phyloP scores from a whole-genome alignment of 2,113 vertebrate genomes.

The Lutjanus erythropterus region DNA sequence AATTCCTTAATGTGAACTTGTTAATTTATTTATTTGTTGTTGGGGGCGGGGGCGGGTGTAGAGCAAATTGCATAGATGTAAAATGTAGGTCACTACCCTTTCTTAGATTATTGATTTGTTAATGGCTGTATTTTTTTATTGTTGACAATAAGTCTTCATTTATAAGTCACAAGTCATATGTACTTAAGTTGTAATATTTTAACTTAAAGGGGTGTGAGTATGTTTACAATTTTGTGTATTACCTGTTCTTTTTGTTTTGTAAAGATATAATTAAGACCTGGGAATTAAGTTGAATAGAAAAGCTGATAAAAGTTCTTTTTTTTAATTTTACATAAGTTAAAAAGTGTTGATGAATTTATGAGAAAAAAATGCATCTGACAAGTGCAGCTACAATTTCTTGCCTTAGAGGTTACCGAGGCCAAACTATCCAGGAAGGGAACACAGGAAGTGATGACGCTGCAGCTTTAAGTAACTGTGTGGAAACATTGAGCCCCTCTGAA shows the following conservation, averaged over 20 bases:
- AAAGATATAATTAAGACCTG: constrained; percentile 45
- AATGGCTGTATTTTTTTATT: constrained; percentile 42
- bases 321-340: constrained; percentile 30
- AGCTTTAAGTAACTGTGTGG: background rate
- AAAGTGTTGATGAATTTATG: constrained; percentile 78
- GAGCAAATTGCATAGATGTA: constrained; percentile 53
- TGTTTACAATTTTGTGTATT: constrained; percentile 75
- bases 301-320: constrained; percentile 28
- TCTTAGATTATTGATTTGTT: constrained; percentile 49
- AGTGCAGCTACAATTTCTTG: constrained; percentile 91
- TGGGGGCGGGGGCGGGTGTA: constrained; percentile 19
- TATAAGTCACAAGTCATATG: constrained; percentile 56
- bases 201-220: constrained; percentile 52
- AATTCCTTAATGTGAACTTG: constrained; percentile 60
- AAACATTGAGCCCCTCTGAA: constrained; percentile 9
- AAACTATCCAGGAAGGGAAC: constrained; percentile 90
- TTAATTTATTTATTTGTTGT: constrained; percentile 66
- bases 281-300: constrained; percentile 52
- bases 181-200: constrained; percentile 61
- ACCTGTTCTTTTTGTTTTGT: constrained; percentile 53
- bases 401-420: constrained; percentile 93
- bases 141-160: constrained; percentile 48
- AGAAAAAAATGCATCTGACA: constrained; percentile 88
- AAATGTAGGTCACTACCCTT: constrained; percentile 49
- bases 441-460: constrained; percentile 26